phyloP scores from a whole-genome alignment of 2,797 vertebrate genomes.

The Sebastolobus altivelis region DNA sequence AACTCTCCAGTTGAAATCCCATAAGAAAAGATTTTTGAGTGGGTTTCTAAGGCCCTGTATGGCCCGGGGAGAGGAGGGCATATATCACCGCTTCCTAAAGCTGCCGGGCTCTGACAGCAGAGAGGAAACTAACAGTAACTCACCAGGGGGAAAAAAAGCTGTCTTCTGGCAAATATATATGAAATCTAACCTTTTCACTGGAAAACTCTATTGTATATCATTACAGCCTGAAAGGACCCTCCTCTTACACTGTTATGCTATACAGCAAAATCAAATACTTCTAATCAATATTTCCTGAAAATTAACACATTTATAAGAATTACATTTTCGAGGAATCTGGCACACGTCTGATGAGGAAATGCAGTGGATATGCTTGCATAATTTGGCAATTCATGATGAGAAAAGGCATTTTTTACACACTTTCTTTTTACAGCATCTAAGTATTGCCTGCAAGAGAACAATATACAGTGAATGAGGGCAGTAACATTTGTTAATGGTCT shows the following conservation, averaged over 20 bases:
- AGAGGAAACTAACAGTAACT: constrained; percentile 64
- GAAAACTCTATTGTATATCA: constrained; percentile 58
- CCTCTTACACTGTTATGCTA: constrained; percentile 42
- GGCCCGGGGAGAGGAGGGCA: constrained; percentile 75
- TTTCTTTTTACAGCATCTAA: constrained; percentile 40
- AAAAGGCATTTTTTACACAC: constrained; percentile 70
- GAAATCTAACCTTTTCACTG: constrained; percentile 70
- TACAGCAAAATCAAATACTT: constrained; percentile 54
- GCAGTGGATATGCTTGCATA: constrained; percentile 72
- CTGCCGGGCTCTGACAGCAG: constrained; percentile 70
- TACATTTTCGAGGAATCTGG: constrained; percentile 49
- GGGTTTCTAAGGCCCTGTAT: constrained; percentile 80
- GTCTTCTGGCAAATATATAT: constrained; percentile 69
- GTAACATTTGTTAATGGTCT: constrained; percentile 24
- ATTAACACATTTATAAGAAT: constrained; percentile 33
- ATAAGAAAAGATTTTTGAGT: constrained; percentile 78
- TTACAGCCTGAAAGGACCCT: constrained; percentile 45
- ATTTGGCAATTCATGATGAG: constrained; percentile 77
- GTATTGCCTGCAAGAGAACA: constrained; percentile 50
- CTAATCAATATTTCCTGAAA: constrained; percentile 52
- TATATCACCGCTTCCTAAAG: constrained; percentile 79
- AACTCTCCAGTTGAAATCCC: constrained; percentile 80
- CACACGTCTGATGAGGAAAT: constrained; percentile 63
- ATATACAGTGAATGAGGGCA: constrained; percentile 43
- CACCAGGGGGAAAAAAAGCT: constrained; percentile 47